Conservation (phyloP, 2,113 vertebrate species). For the Brachyhypopomus gauderio region DNA sequence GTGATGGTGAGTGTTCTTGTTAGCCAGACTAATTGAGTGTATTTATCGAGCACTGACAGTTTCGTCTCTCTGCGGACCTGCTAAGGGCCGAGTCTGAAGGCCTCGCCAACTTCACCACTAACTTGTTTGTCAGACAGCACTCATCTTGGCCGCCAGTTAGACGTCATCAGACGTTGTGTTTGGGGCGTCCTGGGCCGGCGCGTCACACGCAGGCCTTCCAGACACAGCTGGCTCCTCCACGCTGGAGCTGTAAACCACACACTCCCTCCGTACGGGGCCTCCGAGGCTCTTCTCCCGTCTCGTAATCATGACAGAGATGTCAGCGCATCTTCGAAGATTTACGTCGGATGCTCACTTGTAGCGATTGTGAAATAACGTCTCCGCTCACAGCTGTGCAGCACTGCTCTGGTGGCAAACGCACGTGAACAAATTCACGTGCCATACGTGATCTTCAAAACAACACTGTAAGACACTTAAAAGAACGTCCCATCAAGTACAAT, state of each 20-base stretch:
- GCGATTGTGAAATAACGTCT: slow-evolving; percentile 38
- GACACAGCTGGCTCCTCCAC: slow-evolving; percentile 39
- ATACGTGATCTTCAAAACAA: background rate
- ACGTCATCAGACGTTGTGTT: slow-evolving; percentile 24
- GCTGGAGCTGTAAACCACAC: slow-evolving; percentile 37
- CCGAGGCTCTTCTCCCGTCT: slow-evolving; percentile 44
- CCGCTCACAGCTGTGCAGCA: slow-evolving; percentile 30
- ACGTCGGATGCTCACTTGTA: slow-evolving; percentile 36
- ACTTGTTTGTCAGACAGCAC: slow-evolving; percentile 34
- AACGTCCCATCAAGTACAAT: background rate
- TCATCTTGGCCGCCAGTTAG: slow-evolving; percentile 19
- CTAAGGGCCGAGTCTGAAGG: slow-evolving; percentile 36
- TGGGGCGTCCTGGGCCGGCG: slow-evolving; percentile 19
- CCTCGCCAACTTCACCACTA: slow-evolving; percentile 30
- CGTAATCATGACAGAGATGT: slow-evolving; percentile 56
- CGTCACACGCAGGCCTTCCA: slow-evolving; percentile 20
- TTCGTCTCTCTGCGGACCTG: slow-evolving; percentile 28
- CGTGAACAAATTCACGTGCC: too few relatives aligned
- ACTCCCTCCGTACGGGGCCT: slow-evolving; percentile 45
- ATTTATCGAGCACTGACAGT: slow-evolving; percentile 35
- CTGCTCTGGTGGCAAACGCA: slow-evolving; percentile 10
- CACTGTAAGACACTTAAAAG: background rate
- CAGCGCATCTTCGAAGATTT: slow-evolving; percentile 48
- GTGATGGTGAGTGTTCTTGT: background rate
- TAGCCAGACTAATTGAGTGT: slow-evolving; percentile 29